Conservation (phyloP, 2,797 vertebrate species). For the Propithecus perrieri region DNA sequence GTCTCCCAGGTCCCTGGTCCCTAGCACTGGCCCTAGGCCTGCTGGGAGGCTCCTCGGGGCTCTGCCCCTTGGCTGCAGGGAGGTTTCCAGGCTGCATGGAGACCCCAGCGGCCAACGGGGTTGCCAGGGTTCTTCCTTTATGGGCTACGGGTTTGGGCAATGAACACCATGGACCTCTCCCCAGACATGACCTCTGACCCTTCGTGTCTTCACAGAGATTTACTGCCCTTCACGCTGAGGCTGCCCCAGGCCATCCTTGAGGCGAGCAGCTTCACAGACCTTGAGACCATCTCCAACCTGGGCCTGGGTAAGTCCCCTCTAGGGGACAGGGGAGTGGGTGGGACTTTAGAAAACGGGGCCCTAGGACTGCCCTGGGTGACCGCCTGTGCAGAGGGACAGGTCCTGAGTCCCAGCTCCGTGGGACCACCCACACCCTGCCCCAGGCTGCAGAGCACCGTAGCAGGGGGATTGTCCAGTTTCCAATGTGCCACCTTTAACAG, state of each 20-base stretch:
- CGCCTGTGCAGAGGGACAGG: not conserved
- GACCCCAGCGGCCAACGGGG: accelerated
- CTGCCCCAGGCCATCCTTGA: conserved; percentile 91
- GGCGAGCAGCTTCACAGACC: conserved; percentile 90
- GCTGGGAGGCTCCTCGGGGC: not conserved
- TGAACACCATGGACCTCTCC: not conserved
- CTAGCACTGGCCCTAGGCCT: not conserved
- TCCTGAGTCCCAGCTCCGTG: not conserved
- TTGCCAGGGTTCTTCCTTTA: not conserved
- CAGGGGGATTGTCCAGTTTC: not conserved
- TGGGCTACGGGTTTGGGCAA: not conserved
- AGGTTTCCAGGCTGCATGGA: not conserved
- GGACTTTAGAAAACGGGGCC: not conserved
- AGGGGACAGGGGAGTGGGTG: not conserved
- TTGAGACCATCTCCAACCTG: conserved; percentile 92
- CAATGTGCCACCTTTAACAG: not conserved
- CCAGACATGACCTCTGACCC: not conserved
- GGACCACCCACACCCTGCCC: not conserved
- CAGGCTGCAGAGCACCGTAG: accelerated
- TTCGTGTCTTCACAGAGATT: conserved; percentile 88
- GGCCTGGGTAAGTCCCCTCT: conserved; percentile 90
- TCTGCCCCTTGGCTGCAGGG: not conserved
- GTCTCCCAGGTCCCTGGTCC: not conserved
- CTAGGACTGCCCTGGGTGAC: not conserved
- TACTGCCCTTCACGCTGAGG: conserved; percentile 91